These are phyloP conservation scores for Eurystomus gularis DNA, from an alignment of 2,113 vertebrate genomes.

Conservation along the genomic window DNA sequence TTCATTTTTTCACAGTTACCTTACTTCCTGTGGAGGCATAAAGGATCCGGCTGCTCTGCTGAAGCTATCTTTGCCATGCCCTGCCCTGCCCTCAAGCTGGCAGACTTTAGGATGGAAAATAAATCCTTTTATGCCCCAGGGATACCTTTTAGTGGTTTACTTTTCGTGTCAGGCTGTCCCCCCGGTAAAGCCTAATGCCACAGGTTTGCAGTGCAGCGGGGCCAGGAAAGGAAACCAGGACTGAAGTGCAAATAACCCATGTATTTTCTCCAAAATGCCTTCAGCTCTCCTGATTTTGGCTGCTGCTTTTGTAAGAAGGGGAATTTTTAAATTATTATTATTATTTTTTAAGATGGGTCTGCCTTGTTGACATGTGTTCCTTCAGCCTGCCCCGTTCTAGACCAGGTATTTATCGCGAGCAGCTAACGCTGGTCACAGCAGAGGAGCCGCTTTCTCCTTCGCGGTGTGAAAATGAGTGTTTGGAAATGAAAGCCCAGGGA, in stretches of 20 bases:
- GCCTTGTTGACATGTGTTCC: neutral
- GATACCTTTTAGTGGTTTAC: too few relatives aligned
- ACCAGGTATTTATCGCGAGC: neutral
- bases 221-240: constrained; percentile 38
- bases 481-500: neutral
- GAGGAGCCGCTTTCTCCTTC: neutral
- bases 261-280: neutral
- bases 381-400: neutral
- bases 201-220: neutral
- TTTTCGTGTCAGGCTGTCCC: too few relatives aligned
- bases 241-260: neutral
- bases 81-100: neutral
- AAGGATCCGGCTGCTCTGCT: neutral
- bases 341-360: neutral
- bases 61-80: neutral
- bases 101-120: neutral
- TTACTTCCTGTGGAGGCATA: neutral
- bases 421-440: neutral
- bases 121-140: neutral
- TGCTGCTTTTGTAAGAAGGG: neutral
- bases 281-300: neutral
- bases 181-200: neutral
- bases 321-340: neutral
- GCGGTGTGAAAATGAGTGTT: neutral
- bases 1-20: neutral